Base-by-base conservation (phyloP, 2,113 vertebrate species). In the Sakesphorus luctuosus region DNA sequence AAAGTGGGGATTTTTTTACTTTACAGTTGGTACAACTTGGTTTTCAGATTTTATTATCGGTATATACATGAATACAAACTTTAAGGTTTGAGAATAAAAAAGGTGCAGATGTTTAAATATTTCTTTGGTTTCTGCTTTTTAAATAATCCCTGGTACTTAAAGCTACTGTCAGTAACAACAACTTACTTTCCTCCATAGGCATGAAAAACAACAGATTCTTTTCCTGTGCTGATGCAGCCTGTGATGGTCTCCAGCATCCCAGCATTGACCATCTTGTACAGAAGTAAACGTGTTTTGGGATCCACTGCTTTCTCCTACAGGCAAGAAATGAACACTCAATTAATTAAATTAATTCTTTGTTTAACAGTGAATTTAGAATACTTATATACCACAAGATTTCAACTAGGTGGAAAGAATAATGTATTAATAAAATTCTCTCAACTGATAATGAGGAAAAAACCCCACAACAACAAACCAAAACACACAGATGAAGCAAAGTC, bases 201-300 rank as follows among this genome's bases (percentile, higher is more conserved):
- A 93, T 99, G 99, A 96, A 99, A 99, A 63, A 99, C 99, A 82
- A 99, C 99, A 4, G 99, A 99, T 95, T 99, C 99, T 71, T 99
- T 99, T 68, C 99, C 99, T 35, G 99, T 99, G 97, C 99, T 99
- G 98, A 99, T 98, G 97, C 99, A 99, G 96, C 99, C 99, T 94
- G 99, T 99, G 88, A 99, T 98, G 52, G 98, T 99, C 85, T 99
- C 99, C 97, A 99, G 89, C 82, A 99, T 96, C 56, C 99, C 99
- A 88, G 98, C 95, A 89, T 98, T 99, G 95, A 99, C 98, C 99
- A 99, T 99, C 95, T 99, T 99, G 78, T 99, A 99, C 98, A 99
- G 98, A 46, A 99, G 98, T 92, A 99, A 98, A 71, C 99, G 99
- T 9, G 99, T 99, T 96, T 98, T 99, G 69, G 99, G 98, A 97